Evolutionary conservation across 2,888 invertebrate species (phyloP), one percentile per base, ranked within the genome.

Genomic region (Ennomos erosarius): DNA sequence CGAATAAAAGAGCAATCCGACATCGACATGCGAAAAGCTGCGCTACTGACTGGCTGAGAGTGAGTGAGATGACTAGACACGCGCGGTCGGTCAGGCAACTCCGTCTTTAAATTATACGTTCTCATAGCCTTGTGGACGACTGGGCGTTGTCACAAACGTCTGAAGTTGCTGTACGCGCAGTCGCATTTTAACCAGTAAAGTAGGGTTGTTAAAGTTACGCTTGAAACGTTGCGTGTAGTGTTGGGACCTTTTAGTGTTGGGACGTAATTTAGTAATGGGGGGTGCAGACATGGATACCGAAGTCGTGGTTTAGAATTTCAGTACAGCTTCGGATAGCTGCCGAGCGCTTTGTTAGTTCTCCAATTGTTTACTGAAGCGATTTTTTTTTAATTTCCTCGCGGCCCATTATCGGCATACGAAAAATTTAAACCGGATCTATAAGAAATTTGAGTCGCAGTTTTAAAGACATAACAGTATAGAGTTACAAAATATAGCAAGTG

Each of bases 91-190:
- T 73, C 66, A 63, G 79, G 48, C 81, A 81, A 71, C 85, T 86
- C 84, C 92, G 90, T 89, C 92, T 90, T 91, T 87, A 90, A 92
- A 92, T 92, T 91, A 91, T 86, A 92, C 88, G 92, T 92, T 92
- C 92, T 92, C 92, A 92, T 91, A 91, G 92, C 91, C 91, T 92
- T 90, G 90, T 85, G 86, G 81, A 77, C 67, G 63, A 51, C 54
- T 69, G 67, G 68, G 66, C 63, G 68, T 65, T 75, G 62, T 40
- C 10, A 53, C 68, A 68, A 89, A 79, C 45, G 81, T 55, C 78
- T 9, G 56, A 84, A 68, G 56, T 55, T 16, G 36, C 44, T 16
- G 34, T 57, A 64, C 49, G 33, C 1, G 54, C 49, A 67, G 58
- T 10, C 55, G 59, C 55, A 81, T 70, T 79, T 68, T 71, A 1